These are phyloP conservation scores for Malthinus flaveolus DNA, from an alignment of 2,888 invertebrate genomes.

Conservation along the genomic window DNA sequence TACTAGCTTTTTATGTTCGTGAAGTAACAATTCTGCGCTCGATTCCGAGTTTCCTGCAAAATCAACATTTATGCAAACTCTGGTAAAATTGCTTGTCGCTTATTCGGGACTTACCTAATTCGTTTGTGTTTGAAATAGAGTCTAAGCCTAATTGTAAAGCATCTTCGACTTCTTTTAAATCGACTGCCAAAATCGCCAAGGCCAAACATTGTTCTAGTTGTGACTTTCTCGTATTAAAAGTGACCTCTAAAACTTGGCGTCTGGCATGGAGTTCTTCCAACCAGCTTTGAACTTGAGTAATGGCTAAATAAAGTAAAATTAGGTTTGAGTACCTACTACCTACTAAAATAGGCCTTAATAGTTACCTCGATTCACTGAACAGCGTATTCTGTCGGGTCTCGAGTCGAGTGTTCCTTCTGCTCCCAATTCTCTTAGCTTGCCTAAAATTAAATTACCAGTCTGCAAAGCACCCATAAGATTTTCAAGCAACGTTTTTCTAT, in stretches of 20 bases:
- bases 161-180: constrained; percentile 68
- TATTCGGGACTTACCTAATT: constrained; percentile 54
- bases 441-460: constrained; percentile 75
- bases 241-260: constrained; percentile 70
- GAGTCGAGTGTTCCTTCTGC: constrained; percentile 76
- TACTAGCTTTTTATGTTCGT: constrained; percentile 70
- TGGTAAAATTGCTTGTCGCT: neutral
- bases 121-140: constrained; percentile 61
- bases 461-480: constrained; percentile 79
- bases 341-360: neutral
- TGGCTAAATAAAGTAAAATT: constrained; percentile 54
- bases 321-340: neutral
- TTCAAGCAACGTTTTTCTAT: constrained; percentile 73
- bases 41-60: constrained; percentile 68
- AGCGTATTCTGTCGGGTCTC: constrained; percentile 63
- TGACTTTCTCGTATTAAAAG: constrained; percentile 69
- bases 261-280: constrained; percentile 76
- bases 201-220: constrained; percentile 80
- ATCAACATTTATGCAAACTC: neutral
- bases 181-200: constrained; percentile 71
- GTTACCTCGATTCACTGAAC: constrained; percentile 55
- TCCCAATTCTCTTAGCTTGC: constrained; percentile 73
- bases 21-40: constrained; percentile 68
- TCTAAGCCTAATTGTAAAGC: constrained; percentile 61
- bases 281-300: constrained; percentile 74